Base-by-base conservation (phyloP, 2,113 vertebrate species). In the Tragelaphus strepsiceros region DNA sequence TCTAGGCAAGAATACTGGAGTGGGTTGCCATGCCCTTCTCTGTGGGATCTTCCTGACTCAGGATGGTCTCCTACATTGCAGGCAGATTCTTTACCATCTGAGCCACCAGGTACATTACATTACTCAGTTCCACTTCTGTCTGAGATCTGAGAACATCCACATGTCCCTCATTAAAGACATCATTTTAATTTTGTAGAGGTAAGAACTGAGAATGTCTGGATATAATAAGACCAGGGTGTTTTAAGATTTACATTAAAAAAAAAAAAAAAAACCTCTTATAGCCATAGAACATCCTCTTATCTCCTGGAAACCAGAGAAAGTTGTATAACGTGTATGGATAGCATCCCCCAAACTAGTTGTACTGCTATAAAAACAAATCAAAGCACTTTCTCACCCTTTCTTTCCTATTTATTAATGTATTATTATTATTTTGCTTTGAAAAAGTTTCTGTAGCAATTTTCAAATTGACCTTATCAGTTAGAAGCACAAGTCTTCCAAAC, bases 181-280 rank as follows among this genome's bases (percentile, higher is more conserved):
- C 39, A 9, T 74, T 91, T 95, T 88, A 89, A 67, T 95, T 96
- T 96, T 91, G 59, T 39, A 91, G 56, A 62, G 71, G 28, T 77
- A 93, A 97, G 77, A 91, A 74, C 24, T 95, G 39, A 46, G 78
- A 43, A 14, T 77, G 16, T 11, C 21, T 91, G 26, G 24, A 67
- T 83, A 93, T 86, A 84, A 62, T 62, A 21, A 95, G 28, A 22
- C 22, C 35, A 67, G 11, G 32, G 12, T 8, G 15, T 85, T 59
- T 58, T 93, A 93, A 59, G 24, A 59, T 94, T 93, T 92, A 43
- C 30, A 93, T 71, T 49, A 59, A 59, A 49, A 81, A 77, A 64
- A 64, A 88, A 64, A 39, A 88, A 64, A 39, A 88, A 30, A 83
- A 43, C 11, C 10, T 88, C 32, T 51, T 81, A 77, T 59, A 81